A percentile compares a stretch with the other conserved stretches of the same genome.
Conservation (phyloP, 2,797 vertebrate genomes). For the Helostoma temminkii region DNA sequence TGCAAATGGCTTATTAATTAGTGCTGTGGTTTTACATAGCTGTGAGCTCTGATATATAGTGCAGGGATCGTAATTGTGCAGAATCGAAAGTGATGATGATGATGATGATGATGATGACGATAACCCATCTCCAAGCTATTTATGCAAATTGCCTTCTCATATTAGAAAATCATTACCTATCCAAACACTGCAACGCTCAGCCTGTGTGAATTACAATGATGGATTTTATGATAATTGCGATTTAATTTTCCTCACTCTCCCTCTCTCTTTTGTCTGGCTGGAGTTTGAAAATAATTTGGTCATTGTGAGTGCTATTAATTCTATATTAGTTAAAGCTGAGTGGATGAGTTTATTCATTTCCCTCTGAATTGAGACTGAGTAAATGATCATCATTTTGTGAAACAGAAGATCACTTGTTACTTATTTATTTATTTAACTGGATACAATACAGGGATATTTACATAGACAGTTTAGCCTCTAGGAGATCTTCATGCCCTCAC, state of each 20-base stretch:
- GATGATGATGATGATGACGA: conserved; percentile 87
- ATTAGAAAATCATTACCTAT: conserved; percentile 99
- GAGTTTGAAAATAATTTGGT: conserved; percentile 93
- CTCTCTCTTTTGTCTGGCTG: conserved; percentile 81
- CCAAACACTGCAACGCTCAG: conserved; percentile 97
- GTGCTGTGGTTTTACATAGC: conserved; percentile 97
- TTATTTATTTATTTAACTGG: conserved; percentile 13
- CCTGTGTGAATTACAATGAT: conserved; percentile 98
- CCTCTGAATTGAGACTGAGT: conserved; percentile 71
- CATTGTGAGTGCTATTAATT: conserved; percentile 96
- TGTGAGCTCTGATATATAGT: conserved; percentile 99
- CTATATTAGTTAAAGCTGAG: conserved; percentile 95
- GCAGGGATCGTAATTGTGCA: conserved; percentile 97
- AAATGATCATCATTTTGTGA: conserved; percentile 68
- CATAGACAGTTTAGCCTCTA: conserved; percentile 44
- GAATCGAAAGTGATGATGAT: conserved; percentile 91
- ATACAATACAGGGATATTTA: conserved; percentile 49
- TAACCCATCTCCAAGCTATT: conserved; percentile 99
- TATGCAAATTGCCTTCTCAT: conserved; percentile 97
- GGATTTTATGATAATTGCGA: conserved; percentile 99
- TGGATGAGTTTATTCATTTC: conserved; percentile 84
- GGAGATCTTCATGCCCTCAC: conserved; percentile 21
- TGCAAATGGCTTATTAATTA: conserved; percentile 99
- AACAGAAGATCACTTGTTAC: conserved; percentile 66
- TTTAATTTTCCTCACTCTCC: conserved; percentile 89